Percentiles rank a stretch among this genome's conserved stretches.
These are phyloP conservation scores for Pantherophis vulpinus DNA, from an alignment of 2,797 vertebrate genomes.

Conservation along the genomic window DNA sequence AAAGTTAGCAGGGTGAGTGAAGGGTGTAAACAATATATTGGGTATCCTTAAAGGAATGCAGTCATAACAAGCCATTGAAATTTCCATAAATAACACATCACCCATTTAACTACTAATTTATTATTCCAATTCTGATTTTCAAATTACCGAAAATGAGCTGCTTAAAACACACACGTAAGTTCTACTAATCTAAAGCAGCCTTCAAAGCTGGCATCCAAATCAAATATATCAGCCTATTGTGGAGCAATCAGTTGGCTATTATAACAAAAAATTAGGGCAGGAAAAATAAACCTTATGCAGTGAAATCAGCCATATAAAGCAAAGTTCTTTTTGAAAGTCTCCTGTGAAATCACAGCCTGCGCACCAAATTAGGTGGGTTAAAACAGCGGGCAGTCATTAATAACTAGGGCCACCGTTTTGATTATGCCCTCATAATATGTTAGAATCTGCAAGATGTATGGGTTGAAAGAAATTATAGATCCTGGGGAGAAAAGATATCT, in stretches of 20 bases:
- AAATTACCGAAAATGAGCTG: constrained; percentile 56
- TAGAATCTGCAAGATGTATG: constrained; percentile 59
- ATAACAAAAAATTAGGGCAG: constrained; percentile 60
- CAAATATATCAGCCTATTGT: constrained; percentile 63
- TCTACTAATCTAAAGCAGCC: constrained; percentile 64
- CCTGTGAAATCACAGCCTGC: constrained; percentile 45
- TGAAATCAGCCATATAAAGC: constrained; percentile 59
- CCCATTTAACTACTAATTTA: constrained; percentile 66
- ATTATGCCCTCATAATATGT: constrained; percentile 56
- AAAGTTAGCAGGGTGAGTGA: constrained; percentile 44
- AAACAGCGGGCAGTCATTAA: constrained; percentile 58
- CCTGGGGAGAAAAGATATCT: constrained; percentile 49
- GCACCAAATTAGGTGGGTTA: constrained; percentile 44
- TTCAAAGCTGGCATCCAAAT: constrained; percentile 52
- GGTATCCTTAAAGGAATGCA: constrained; percentile 27
- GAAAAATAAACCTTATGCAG: constrained; percentile 66
- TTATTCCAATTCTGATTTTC: constrained; percentile 59
- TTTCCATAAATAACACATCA: constrained; percentile 59
- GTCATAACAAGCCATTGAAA: constrained; percentile 57
- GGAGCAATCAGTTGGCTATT: constrained; percentile 69
- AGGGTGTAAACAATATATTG: constrained; percentile 37
- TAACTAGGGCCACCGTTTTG: constrained; percentile 52
- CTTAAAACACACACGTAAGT: constrained; percentile 49
- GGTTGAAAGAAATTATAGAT: constrained; percentile 64
- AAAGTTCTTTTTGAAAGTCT: constrained; percentile 59